Percentiles rank a stretch among this genome's conserved stretches.
These are phyloP conservation scores for Parapristionchus giblindavisi DNA, from an alignment of 2,888 invertebrate genomes.

Conservation along the genomic window DNA sequence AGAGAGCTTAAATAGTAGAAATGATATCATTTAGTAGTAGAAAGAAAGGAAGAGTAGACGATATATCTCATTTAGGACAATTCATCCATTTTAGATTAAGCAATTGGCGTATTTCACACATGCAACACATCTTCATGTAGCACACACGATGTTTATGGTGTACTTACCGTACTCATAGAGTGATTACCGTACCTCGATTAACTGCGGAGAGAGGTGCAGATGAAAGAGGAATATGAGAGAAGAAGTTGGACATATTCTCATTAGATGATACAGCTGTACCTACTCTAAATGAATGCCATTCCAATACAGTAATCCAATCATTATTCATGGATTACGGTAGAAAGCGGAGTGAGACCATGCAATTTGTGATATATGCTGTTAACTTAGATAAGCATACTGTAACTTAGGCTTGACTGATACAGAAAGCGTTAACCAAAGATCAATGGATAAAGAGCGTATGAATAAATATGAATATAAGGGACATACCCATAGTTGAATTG, in stretches of 20 bases:
- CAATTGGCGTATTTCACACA: background rate
- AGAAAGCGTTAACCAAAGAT: no score
- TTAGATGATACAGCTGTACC: background rate
- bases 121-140: background rate
- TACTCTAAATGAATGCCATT: no score
- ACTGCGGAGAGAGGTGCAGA: conserved; percentile 25
- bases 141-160: background rate
- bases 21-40: background rate
- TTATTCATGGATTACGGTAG: background rate
- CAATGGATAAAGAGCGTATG: no score
- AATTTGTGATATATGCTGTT: background rate
- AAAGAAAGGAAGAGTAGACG: background rate
- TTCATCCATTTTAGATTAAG: background rate
- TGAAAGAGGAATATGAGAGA: conserved; percentile 35
- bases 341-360: background rate
- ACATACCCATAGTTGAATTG: background rate
- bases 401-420: no score
- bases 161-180: background rate
- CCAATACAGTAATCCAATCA: background rate
- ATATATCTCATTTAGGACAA: background rate
- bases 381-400: no score
- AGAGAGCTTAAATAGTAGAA: conserved; percentile 59
- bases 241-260: conserved; percentile 36
- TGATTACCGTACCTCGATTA: conserved; percentile 15
- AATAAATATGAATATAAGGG: background rate